A percentile compares a stretch with the other conserved stretches of the same genome.
phyloP scores from a whole-genome alignment of 2,888 invertebrate species.

The Temnothorax unifasciatus region DNA sequence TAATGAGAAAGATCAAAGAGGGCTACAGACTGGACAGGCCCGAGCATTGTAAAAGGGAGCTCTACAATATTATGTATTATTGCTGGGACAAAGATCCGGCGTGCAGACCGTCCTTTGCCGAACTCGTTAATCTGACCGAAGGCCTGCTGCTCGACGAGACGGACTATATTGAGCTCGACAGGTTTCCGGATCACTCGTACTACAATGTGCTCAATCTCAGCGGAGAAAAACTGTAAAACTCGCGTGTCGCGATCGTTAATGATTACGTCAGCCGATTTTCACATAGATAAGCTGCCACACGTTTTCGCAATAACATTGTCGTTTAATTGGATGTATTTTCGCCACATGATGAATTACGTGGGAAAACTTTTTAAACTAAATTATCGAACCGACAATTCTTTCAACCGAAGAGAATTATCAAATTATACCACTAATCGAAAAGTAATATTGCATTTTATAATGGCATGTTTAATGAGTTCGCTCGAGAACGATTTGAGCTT shows the following conservation, averaged over 20 bases:
- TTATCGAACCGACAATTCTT: neutral
- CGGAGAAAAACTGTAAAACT: slow-evolving; percentile 91
- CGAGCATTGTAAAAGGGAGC: slow-evolving; percentile 96
- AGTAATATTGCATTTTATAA: neutral
- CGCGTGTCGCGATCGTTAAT: slow-evolving; percentile 3
- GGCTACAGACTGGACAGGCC: slow-evolving; percentile 97
- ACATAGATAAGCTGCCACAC: neutral
- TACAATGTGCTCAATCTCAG: slow-evolving; percentile 95
- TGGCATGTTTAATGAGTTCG: neutral
- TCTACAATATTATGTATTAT: slow-evolving; percentile 98
- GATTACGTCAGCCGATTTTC: slow-evolving; percentile 10
- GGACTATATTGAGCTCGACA: slow-evolving; percentile 96
- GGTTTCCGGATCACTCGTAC: slow-evolving; percentile 97
- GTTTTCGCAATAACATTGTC: neutral
- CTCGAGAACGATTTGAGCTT: slow-evolving; percentile 3
- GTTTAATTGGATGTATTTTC: neutral
- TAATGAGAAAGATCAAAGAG: slow-evolving; percentile 90
- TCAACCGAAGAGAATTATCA: slow-evolving; percentile 1
- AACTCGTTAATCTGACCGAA: slow-evolving; percentile 93
- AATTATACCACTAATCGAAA: slow-evolving; percentile 4
- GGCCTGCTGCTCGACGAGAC: slow-evolving; percentile 95
- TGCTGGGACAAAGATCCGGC: slow-evolving; percentile 96
- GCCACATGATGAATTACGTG: neutral
- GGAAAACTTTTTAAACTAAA: neutral
- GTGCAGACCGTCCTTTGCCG: slow-evolving; percentile 94